These are phyloP conservation scores for Bombyx huttoni DNA, from an alignment of 2,888 invertebrate genomes.

Conservation along the genomic window DNA sequence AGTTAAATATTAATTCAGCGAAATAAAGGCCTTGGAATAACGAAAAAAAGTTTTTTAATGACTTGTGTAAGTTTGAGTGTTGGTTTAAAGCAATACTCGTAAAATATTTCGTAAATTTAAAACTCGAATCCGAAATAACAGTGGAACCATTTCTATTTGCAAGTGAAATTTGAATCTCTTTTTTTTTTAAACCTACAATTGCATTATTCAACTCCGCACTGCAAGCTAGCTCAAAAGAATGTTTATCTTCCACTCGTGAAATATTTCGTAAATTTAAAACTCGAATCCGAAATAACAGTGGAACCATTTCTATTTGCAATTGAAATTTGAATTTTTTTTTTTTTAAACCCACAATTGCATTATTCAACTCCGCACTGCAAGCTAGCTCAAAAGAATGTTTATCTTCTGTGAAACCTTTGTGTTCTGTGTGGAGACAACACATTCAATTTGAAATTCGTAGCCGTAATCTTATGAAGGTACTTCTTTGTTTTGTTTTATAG, in stretches of 20 bases:
- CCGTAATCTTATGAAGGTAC: neutral
- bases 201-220: constrained; percentile 31
- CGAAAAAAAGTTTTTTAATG: neutral
- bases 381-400: constrained; percentile 7
- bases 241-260: constrained; percentile 14
- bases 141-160: neutral
- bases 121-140: neutral
- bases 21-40: neutral
- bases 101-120: neutral
- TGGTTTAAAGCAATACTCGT: too few species aligned
- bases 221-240: constrained; percentile 5
- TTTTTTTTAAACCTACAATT: constrained; percentile 6
- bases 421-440: constrained; percentile 5
- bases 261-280: neutral
- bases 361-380: constrained; percentile 27
- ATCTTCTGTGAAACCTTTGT: constrained; percentile 19
- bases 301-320: neutral
- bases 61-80: neutral
- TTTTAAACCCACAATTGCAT: constrained; percentile 13
- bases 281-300: neutral
- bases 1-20: neutral
- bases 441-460: constrained; percentile 2
- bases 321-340: neutral
- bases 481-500: too few species aligned
- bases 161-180: neutral